phyloP scores from a whole-genome alignment of 2,113 vertebrate genomes.

The Neopipo cinnamomea region DNA sequence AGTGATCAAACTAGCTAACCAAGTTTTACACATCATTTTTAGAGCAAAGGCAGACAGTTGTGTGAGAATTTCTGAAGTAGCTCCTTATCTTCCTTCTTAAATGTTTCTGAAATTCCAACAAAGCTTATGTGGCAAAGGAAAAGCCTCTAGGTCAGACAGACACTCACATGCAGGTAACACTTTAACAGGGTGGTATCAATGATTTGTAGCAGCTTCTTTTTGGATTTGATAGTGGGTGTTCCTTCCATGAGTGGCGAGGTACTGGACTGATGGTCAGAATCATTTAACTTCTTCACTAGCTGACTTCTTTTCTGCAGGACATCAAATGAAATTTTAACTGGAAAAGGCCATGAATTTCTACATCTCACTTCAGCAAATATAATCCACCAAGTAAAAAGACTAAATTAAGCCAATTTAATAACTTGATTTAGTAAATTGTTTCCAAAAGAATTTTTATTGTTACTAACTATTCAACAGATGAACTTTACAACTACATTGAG shows the following conservation, averaged over 20 bases:
- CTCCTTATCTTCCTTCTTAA: not conserved
- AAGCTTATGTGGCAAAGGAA: rapidly evolving
- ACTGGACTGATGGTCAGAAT: conserved; percentile 89
- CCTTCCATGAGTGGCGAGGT: conserved; percentile 96
- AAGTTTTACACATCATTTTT: not conserved
- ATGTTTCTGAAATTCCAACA: not conserved
- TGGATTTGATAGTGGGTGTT: conserved; percentile 95
- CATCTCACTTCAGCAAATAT: not conserved
- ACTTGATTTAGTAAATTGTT: not conserved
- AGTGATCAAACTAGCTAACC: not conserved
- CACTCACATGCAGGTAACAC: conserved; percentile 93
- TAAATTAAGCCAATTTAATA: not conserved
- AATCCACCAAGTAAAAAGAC: not conserved
- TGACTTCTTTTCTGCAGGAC: conserved; percentile 90
- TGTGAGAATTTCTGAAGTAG: not conserved
- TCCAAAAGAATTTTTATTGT: not conserved
- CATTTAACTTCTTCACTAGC: conserved; percentile 93
- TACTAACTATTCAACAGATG: not conserved
- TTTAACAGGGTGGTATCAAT: conserved; percentile 97
- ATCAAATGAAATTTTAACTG: not conserved
- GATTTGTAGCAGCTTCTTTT: conserved; percentile 95
- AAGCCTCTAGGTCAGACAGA: not conserved
- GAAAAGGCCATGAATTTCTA: not conserved
- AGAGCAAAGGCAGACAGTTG: not conserved
- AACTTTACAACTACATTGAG: not conserved